phyloP scores from a whole-genome alignment of 1,140 invertebrate genomes.

The Drosophila aff. region DNA sequence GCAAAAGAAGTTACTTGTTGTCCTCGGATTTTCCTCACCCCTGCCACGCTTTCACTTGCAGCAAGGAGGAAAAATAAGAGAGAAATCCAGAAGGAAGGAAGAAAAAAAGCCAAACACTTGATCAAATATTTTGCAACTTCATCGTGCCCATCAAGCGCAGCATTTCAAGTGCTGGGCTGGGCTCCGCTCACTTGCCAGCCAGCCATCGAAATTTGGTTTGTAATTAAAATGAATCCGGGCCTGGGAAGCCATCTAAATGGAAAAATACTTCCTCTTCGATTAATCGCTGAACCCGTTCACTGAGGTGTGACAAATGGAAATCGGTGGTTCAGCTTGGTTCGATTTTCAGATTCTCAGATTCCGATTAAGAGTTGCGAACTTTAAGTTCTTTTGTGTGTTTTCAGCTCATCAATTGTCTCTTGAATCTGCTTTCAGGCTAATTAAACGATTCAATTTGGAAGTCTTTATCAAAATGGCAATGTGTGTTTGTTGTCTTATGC shows the following conservation, averaged over 20 bases:
- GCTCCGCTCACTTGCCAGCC: conserved; percentile 65
- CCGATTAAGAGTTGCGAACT: conserved; percentile 29
- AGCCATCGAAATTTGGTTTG: conserved; percentile 76
- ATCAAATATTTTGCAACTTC: conserved; percentile 83
- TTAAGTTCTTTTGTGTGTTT: conserved; percentile 21
- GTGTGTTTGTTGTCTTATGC: conserved; percentile 35
- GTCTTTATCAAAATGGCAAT: conserved; percentile 32
- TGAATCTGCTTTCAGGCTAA: conserved; percentile 63
- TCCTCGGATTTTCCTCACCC: conserved; percentile 16
- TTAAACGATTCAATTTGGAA: conserved; percentile 71
- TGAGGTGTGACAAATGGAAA: conserved; percentile 59
- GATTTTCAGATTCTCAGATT: background rate
- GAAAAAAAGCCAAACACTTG: conserved; percentile 70
- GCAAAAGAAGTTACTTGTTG: conserved; percentile 79
- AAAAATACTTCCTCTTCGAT: conserved; percentile 64
- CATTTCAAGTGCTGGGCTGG: conserved; percentile 54
- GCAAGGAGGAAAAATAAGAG: conserved; percentile 15
- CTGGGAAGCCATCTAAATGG: conserved; percentile 51
- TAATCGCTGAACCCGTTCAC: conserved; percentile 69
- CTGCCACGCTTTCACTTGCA: conserved; percentile 63
- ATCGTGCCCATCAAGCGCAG: conserved; percentile 69
- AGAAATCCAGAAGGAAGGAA: conserved; percentile 1
- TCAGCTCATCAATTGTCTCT: conserved; percentile 48
- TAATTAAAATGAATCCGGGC: conserved; percentile 75
- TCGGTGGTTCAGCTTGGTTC: background rate